phyloP scores from a whole-genome alignment of 1,140 invertebrate species.

The Aphelenchoides avenae region DNA sequence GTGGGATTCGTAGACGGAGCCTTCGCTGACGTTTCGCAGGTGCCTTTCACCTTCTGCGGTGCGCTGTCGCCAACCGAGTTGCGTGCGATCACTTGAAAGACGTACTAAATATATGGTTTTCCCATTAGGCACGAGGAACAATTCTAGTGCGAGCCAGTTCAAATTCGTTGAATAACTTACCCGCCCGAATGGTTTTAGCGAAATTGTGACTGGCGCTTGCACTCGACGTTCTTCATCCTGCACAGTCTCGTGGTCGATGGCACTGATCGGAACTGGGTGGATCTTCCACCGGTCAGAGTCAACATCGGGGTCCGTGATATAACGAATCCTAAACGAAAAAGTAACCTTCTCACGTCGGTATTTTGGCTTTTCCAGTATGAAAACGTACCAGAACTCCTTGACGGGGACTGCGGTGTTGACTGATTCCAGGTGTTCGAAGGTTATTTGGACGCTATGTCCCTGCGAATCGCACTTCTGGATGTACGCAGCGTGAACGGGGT shows the following conservation, averaged over 20 bases:
- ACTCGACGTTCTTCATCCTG: conserved; percentile 33
- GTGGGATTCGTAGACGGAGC: conserved; percentile 87
- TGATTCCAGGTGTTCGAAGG: conserved; percentile 83
- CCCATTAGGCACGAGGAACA: conserved; percentile 3
- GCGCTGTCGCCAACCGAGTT: conserved; percentile 87
- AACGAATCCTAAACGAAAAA: conserved; percentile 45
- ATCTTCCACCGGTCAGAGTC: conserved; percentile 47
- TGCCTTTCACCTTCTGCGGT: conserved; percentile 68
- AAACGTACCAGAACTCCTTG: conserved; percentile 54
- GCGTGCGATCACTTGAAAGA: conserved; percentile 83
- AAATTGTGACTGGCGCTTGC: conserved; percentile 38
- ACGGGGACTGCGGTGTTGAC: conserved; percentile 64
- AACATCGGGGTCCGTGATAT: conserved; percentile 50
- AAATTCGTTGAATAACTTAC: conserved; percentile 22
- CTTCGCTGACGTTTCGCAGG: conserved; percentile 80
- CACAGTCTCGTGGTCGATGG: conserved; percentile 44
- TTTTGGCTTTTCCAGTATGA: no score
- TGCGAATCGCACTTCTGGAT: conserved; percentile 66
- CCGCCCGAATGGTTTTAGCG: conserved; percentile 53
- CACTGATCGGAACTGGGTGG: conserved; percentile 52
- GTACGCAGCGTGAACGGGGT: conserved; percentile 70
- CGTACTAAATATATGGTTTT: conserved; percentile 68
- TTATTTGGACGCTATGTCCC: conserved; percentile 68
- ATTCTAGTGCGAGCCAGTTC: conserved; percentile 9
- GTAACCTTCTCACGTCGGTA: conserved; percentile 1